Evolutionary conservation across 2,888 invertebrate species (phyloP), one percentile per base, ranked within the genome.

Genomic region (Himalopsyche anomala): DNA sequence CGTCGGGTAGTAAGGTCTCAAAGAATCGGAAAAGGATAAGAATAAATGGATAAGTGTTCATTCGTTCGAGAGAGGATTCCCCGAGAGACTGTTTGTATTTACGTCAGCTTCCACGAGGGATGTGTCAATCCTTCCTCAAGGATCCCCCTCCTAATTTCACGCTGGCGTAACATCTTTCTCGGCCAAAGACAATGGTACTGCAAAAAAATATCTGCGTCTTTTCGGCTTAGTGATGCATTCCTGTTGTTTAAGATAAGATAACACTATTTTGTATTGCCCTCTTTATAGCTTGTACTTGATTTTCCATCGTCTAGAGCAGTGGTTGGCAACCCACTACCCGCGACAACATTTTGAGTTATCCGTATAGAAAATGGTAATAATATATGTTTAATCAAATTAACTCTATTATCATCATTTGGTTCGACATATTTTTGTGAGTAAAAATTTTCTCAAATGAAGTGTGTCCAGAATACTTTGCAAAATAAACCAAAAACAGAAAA

Each of bases 71-170:
- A n/a, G 79, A 40, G 69, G 54, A 74, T 74, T 69, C 85, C 79
- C 69, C 56, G 62, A 79, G 84, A 74, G 80, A 56, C 81, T 74
- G 84, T 62, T 87, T 81, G 83, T 87, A 82, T 87, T 85, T 83
- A 87, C 87, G 80, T 83, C 81, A 81, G 83, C 55, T 84, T 84
- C 85, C 55, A 36, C 80, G 84, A 81, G 84, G 84, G 55, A 82
- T 74, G 84, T 86, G 87, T 88, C 87, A 88, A 88, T 87, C 87
- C 87, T 84, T 86, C 80, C 79, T 84, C 84, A 84, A 45, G 83
- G 84, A 84, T 38, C 45, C 81, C 82, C 54, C 62, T 88, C 62
- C 84, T 87, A 88, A 88, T 88, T 88, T 88, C 88, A 88, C 88
- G 88, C 87, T 85, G 54, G 54, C 80, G 82, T 69, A 85, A 84